Evolutionary conservation across 2,797 vertebrate genomes (phyloP), one percentile per base, ranked within the genome.

Genomic region (Paramormyrops hopkinsi): DNA sequence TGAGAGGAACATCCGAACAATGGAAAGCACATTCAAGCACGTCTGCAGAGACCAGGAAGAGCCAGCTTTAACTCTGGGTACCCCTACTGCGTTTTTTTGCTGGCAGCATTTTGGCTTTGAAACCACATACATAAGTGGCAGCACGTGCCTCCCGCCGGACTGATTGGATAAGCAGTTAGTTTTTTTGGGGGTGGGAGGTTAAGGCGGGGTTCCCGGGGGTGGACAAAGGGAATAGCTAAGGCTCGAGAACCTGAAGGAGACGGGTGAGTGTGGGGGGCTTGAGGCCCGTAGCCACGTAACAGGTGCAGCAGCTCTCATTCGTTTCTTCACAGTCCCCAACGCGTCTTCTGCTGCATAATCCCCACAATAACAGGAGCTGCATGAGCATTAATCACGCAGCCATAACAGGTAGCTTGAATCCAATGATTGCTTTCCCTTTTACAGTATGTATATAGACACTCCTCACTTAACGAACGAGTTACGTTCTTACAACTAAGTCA

Each of bases 101-200:
- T 44, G 73, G 19, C 73, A 19, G 73, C 73, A 41, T 46, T 82
- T 82, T 44, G 41, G 76, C 94, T 93, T 93, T 92, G 93, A 93
- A 94, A 94, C 93, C 90, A 89, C 89, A 90, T 90, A 83, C 94
- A 96, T 96, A 97, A 96, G 96, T 95, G 92, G 91, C 89, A 91
- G 93, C 95, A 92, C 92, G 90, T 94, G 94, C 93, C 92, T 91
- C 90, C 91, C 6, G 90, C 91, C 91, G 73, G 11, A 91, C 91
- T 44, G 88, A 92, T 94, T 94, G 93, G 93, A 91, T 92, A 93
- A 94, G 92, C 90, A 83, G 51, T 19, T 37, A 91, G 56, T 69
- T 93, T 94, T 95, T 91, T 94, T 91, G 93, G 92, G 29, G 19
- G 93, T 92, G 92, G 92, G 90, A 87, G 88, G 90, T 88, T 91